phyloP scores from a whole-genome alignment of 2,888 invertebrate species.

The Drosophila fungiperda region DNA sequence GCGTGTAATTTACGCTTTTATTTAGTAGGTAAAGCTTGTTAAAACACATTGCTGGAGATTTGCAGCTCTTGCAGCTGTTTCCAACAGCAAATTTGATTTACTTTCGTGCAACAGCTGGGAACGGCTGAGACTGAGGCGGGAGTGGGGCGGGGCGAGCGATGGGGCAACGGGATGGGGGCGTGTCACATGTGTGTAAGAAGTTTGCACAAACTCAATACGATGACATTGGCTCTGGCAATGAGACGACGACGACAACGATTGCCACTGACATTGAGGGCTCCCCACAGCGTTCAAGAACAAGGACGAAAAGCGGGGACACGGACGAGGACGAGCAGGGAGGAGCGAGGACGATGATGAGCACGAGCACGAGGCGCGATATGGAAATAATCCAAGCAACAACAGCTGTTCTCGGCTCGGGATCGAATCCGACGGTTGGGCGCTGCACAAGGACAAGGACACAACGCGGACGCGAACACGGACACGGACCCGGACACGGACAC shows the following conservation, averaged over 20 bases:
- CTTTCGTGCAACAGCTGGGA: constrained; percentile 41
- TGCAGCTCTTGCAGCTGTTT: constrained; percentile 52
- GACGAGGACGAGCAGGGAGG: constrained; percentile 20
- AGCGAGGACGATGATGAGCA: constrained; percentile 21
- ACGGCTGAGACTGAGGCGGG: constrained; percentile 1
- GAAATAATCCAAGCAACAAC: constrained; percentile 51
- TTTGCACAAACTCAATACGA: constrained; percentile 44
- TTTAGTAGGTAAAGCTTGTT: constrained; percentile 62
- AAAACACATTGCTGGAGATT: constrained; percentile 59
- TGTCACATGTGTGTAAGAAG: constrained; percentile 26
- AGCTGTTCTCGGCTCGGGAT: constrained; percentile 60
- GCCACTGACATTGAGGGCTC: constrained; percentile 56
- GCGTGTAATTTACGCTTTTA: constrained; percentile 48
- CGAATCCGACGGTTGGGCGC: constrained; percentile 40
- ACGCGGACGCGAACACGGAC: constrained; percentile 62
- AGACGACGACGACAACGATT: constrained; percentile 32
- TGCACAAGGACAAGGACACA: constrained; percentile 78
- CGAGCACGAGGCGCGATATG: constrained; percentile 27
- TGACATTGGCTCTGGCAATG: constrained; percentile 55
- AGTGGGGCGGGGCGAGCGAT: not conserved
- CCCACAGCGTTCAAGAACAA: constrained; percentile 70
- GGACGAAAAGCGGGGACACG: constrained; percentile 44
- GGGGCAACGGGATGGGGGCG: not conserved
- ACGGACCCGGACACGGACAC: constrained; percentile 53
- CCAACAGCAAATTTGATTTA: constrained; percentile 18